Percentiles rank a stretch among this genome's conserved stretches.
These are phyloP conservation scores for Henicopernis longicauda DNA, from an alignment of 2,113 vertebrate species.

Conservation along the genomic window DNA sequence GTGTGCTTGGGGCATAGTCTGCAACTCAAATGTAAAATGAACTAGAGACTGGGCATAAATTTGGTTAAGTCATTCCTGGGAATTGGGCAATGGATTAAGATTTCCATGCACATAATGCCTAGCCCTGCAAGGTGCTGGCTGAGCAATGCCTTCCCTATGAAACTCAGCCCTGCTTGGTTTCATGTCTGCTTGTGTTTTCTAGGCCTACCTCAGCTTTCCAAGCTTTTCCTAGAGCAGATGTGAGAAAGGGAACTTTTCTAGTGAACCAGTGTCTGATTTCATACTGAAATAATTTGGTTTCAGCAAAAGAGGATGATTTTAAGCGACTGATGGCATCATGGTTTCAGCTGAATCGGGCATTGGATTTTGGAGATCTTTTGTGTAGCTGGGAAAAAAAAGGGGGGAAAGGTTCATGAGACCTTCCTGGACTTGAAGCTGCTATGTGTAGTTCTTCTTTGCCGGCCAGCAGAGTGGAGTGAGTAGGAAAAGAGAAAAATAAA, in stretches of 20 bases:
- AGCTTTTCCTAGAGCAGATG: neutral
- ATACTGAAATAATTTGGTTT: neutral
- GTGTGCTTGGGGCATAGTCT: neutral
- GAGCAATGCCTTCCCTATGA: neutral
- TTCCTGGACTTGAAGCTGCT: neutral
- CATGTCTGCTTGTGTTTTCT: neutral
- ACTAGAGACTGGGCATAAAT: neutral
- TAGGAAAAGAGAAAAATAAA: neutral
- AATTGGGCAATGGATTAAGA: neutral
- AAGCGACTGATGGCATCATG: neutral
- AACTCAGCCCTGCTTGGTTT: neutral
- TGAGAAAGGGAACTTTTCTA: neutral
- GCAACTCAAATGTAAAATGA: neutral
- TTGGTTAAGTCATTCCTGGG: neutral
- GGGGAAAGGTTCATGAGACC: neutral
- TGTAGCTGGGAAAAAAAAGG: neutral
- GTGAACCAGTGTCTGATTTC: neutral
- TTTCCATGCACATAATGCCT: neutral
- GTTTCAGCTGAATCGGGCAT: neutral
- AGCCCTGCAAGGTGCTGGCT: neutral
- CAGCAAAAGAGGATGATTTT: neutral
- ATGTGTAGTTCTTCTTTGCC: neutral
- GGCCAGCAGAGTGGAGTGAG: neutral
- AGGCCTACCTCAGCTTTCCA: neutral
- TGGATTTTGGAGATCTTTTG: neutral